A percentile compares a stretch with the other conserved stretches of the same genome.
phyloP scores from a whole-genome alignment of 2,888 invertebrate genomes.

The Synergus umbraculus region DNA sequence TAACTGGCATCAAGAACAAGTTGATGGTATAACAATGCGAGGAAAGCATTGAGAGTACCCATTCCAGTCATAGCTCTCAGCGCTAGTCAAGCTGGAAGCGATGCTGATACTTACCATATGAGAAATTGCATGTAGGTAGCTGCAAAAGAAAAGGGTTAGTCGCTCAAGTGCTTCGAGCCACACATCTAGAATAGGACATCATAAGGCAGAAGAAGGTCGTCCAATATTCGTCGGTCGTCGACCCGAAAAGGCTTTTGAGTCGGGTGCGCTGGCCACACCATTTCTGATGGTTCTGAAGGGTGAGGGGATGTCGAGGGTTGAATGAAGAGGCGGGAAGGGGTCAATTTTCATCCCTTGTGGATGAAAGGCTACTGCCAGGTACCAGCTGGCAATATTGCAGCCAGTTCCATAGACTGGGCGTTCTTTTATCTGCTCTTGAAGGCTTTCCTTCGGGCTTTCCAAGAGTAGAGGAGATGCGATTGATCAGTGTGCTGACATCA shows the following conservation, averaged over 20 bases:
- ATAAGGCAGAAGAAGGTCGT: conserved; percentile 68
- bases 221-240: conserved; percentile 69
- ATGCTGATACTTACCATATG: conserved; percentile 51
- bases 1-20: not conserved
- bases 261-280: not conserved
- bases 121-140: conserved; percentile 41
- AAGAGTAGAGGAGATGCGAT: not conserved
- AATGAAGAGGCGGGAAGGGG: conserved; percentile 17
- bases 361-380: not conserved
- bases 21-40: not conserved
- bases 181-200: conserved; percentile 71
- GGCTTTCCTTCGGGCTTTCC: not conserved
- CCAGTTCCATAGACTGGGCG: conserved; percentile 10
- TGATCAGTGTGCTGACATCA: not conserved
- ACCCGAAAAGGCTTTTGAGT: conserved; percentile 54
- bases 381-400: not conserved
- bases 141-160: conserved; percentile 73
- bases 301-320: not conserved
- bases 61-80: not conserved
- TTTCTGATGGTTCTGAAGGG: not conserved
- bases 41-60: not conserved
- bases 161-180: conserved; percentile 77
- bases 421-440: not conserved
- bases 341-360: conserved; percentile 19
- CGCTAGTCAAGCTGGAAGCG: not conserved